Evolutionary conservation across 2,888 invertebrate genomes (phyloP), one percentile per base, ranked within the genome.

Genomic region (Netelia melanura): DNA sequence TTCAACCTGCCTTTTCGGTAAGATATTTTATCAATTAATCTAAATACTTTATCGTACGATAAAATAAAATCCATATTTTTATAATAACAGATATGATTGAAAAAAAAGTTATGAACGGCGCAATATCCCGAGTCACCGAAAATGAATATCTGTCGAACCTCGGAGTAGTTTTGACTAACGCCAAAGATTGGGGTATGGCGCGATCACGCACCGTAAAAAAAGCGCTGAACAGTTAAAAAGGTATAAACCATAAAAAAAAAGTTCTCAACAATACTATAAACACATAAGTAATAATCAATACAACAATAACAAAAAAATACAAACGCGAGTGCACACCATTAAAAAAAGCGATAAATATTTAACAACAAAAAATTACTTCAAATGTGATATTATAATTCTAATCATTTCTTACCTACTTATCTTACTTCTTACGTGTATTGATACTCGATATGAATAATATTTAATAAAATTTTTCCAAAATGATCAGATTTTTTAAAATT

Each of bases 131-230:
- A 54, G 52, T 79, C 6, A 54, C 62, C 48, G 71, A 71, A 54
- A 62, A 44, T 3, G 70, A 62, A 23, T 79, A 71, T 23, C 30
- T 71, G 1, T 38, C 48, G 11, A 48, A 71, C 43, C 70, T 71
- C 17, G 78, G 78, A 54, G 52, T 62, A 8, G 78, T 79, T n/a
- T n/a, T n/a, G n/a, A n/a, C n/a, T n/a, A n/a, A n/a, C n/a, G n/a
- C n/a, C n/a, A n/a, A n/a, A n/a, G 78, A 79, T 43, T 71, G 70
- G 78, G 70, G 54, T 30, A 52, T 70, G 5, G 61, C 62, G 21
- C 70, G 78, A 17, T 30, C 54, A 54, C 70, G 54, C 14, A 9
- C 30, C 30, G 56, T 5, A 54, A 68, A 70, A 70, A 70, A 70
- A 56, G 2, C 8, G 21, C 11, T 1, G 38, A 67, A 11, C 6